A percentile compares a stretch with the other conserved stretches of the same genome.
These are phyloP conservation scores for Dioctria rufipes DNA, from an alignment of 2,888 invertebrate genomes.

Conservation along the genomic window DNA sequence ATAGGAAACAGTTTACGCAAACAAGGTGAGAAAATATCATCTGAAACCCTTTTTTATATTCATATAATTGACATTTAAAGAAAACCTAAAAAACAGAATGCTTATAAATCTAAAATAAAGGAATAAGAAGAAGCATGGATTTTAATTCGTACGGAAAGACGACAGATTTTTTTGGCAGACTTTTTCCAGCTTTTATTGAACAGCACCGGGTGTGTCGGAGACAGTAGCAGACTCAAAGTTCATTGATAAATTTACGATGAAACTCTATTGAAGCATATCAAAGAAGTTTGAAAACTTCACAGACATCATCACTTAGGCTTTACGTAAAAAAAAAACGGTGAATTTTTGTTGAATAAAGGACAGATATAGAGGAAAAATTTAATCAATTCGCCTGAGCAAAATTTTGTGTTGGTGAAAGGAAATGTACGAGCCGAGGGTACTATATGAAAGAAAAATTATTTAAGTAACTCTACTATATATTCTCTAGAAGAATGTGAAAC, in stretches of 20 bases:
- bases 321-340: background rate
- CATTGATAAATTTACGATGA: background rate
- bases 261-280: constrained; percentile 1
- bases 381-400: constrained; percentile 17
- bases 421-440: background rate
- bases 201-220: background rate
- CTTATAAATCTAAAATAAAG: no score
- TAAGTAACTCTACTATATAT: background rate
- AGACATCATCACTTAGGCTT: background rate
- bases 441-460: background rate
- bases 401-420: background rate
- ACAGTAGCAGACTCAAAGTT: background rate
- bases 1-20: no score
- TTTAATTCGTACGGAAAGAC: no score
- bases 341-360: background rate
- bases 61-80: no score
- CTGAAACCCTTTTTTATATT: no score
- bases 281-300: background rate
- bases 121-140: no score
- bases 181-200: background rate
- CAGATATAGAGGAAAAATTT: background rate
- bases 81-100: no score
- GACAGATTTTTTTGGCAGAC: no score
- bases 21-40: no score
- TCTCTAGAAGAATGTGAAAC: background rate